phyloP scores from a whole-genome alignment of 2,797 vertebrate genomes.

The Neosilurus mollespiculum region DNA sequence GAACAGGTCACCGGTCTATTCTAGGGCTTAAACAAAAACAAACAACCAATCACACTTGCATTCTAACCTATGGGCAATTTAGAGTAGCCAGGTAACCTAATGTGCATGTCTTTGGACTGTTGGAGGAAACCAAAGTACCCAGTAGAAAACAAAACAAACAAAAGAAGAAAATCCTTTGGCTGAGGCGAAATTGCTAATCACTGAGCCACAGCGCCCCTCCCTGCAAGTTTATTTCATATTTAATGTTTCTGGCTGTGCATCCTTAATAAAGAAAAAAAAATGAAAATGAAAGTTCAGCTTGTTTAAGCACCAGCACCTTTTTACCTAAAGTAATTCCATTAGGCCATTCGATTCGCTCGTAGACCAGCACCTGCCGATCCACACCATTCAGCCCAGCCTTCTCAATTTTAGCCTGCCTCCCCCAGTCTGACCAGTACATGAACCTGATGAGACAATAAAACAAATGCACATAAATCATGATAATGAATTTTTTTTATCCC shows the following conservation, averaged over 20 bases:
- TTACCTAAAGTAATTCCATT: conserved; percentile 97
- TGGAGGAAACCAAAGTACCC: no score
- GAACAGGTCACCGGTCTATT: no score
- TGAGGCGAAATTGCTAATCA: no score
- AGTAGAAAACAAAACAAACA: no score
- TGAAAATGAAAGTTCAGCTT: neutral
- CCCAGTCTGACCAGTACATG: conserved; percentile 99
- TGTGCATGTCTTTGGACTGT: no score
- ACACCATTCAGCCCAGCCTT: conserved; percentile 92
- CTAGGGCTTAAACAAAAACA: no score
- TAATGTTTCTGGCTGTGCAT: neutral
- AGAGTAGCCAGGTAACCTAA: no score
- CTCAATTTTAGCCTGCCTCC: conserved; percentile 90
- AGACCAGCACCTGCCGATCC: conserved; percentile 87
- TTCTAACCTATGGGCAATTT: no score
- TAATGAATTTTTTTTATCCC: neutral
- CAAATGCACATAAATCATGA: neutral
- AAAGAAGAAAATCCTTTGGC: no score
- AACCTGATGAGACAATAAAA: conserved; percentile 74
- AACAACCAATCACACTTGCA: no score
- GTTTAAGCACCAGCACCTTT: conserved; percentile 19
- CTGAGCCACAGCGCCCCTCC: no score
- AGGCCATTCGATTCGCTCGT: conserved; percentile 94
- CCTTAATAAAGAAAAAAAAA: conserved; percentile 5
- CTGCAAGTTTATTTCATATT: no score